phyloP scores from a whole-genome alignment of 2,888 invertebrate genomes.

The Lapara coniferarum region DNA sequence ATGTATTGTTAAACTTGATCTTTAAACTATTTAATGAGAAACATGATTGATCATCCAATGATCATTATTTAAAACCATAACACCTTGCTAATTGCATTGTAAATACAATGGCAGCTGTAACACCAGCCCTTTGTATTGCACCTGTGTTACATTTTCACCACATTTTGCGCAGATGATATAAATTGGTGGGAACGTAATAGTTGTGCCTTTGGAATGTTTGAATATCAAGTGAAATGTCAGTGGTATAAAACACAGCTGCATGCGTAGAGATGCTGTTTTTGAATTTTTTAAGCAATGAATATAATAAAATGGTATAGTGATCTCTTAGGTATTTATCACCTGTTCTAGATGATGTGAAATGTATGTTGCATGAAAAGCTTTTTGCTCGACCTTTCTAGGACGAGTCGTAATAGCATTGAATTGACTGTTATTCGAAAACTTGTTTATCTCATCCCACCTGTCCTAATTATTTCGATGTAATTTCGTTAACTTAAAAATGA shows the following conservation, averaged over 20 bases:
- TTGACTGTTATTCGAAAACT: too few species aligned
- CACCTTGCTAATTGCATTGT: conserved; percentile 5
- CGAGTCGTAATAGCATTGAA: too few species aligned
- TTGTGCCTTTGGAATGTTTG: background rate
- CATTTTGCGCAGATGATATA: conserved; percentile 11
- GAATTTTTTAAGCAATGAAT: background rate
- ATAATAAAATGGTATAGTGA: too few species aligned
- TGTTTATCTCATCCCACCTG: too few species aligned
- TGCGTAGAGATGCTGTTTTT: conserved; percentile 6
- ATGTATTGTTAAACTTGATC: background rate
- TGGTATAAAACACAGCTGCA: conserved; percentile 7
- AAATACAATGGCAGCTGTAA: background rate
- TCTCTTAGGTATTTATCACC: too few species aligned
- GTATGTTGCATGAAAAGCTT: too few species aligned
- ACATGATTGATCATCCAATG: background rate
- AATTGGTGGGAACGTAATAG: conserved; percentile 18
- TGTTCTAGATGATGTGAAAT: too few species aligned
- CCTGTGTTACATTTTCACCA: background rate
- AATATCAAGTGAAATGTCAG: conserved; percentile 4
- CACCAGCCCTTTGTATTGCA: conserved; percentile 1
- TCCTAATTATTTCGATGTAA: too few species aligned
- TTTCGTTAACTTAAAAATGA: too few species aligned
- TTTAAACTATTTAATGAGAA: too few species aligned
- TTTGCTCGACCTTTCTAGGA: too few species aligned
- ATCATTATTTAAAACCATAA: conserved; percentile 1